Percentiles rank a stretch among this genome's conserved stretches.
phyloP scores from a whole-genome alignment of 2,797 vertebrate genomes.

The Lutjanus campechanus region DNA sequence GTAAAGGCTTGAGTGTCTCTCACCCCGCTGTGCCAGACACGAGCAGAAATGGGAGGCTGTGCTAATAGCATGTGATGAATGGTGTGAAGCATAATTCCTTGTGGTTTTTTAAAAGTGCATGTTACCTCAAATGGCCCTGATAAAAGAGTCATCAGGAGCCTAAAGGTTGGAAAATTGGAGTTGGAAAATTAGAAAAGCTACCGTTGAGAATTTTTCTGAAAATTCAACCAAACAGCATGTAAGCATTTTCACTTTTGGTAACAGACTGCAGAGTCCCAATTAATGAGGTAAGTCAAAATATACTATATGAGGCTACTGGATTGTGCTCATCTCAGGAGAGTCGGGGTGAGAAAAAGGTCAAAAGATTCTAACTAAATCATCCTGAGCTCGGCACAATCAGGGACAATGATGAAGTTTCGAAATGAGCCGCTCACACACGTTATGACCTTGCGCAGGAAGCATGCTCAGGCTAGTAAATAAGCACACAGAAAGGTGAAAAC shows the following conservation, averaged over 20 bases:
- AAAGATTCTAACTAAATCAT: conserved; percentile 23
- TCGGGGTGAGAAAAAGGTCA: conserved; percentile 28
- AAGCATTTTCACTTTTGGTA: conserved; percentile 10
- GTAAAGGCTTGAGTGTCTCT: conserved; percentile 57
- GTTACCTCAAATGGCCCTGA: conserved; percentile 46
- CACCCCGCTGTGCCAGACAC: conserved; percentile 52
- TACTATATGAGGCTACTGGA: conserved; percentile 5
- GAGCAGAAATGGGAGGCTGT: conserved; percentile 31
- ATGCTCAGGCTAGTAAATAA: neutral
- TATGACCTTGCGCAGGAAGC: conserved; percentile 2
- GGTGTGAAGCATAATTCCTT: conserved; percentile 45
- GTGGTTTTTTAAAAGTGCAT: conserved; percentile 48
- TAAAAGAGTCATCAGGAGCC: conserved; percentile 48
- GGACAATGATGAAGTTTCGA: conserved; percentile 21
- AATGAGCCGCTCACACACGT: neutral
- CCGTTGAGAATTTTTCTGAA: neutral
- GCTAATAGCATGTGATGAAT: conserved; percentile 63
- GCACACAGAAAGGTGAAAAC: neutral
- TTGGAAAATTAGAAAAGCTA: conserved; percentile 23
- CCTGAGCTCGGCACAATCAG: conserved; percentile 19
- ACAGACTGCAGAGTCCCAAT: conserved; percentile 20
- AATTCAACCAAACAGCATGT: conserved; percentile 1
- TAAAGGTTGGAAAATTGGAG: conserved; percentile 31
- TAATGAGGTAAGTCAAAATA: conserved; percentile 23
- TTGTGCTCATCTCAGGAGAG: conserved; percentile 23